Base-by-base conservation (phyloP, 2,888 invertebrate genomes). In the Sphecodes monilicornis region DNA sequence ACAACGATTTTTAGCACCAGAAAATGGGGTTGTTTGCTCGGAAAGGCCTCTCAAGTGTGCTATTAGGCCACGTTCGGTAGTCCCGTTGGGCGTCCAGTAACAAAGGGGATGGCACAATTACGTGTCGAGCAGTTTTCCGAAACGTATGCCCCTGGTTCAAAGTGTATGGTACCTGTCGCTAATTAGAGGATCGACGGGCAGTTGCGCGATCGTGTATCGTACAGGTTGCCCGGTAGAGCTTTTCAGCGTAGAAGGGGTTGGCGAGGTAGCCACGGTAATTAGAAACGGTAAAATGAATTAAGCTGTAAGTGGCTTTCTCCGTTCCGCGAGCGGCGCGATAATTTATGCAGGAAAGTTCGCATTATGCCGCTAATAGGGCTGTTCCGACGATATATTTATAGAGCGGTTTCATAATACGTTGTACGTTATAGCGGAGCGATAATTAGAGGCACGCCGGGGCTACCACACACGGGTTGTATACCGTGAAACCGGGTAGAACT, bases 281-380 rank as follows among this genome's bases (percentile, higher is more conserved):
- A 74, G 32, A 64, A 71, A 78, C 70, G 70, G 74, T 78, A 78
- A 82, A 64, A 84, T 66, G 84, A 84, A 84, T 84, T 84, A 84
- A 84, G 84, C 77, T 39, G 77, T 78, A 75, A 82, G 83, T 75
- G 77, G 84, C 83, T 84, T 84, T 84, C 84, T 82, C 84, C 74
- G 18, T 26, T 54, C 32, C 46, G 60, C 70, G 64, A 50, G 29
- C 36, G 77, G 77, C 73, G 78, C 73, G 78, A 78, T 84, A 84
- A 84, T 82, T 82, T 82, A 82, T 84, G 70, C 74, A 84, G 70
- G 84, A 84, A 84, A 84, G 84, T 84, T 78, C n/a, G 78, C 78
- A 78, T 84, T 84, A 78, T 82, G 71, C 83, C 78, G 83, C 83
- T 84, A 84, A 84, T 84, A 84, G 84, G 84, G 83, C 78, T 78